These are phyloP conservation scores for Lineus longissimus DNA, from an alignment of 1,140 invertebrate species.

Conservation along the genomic window DNA sequence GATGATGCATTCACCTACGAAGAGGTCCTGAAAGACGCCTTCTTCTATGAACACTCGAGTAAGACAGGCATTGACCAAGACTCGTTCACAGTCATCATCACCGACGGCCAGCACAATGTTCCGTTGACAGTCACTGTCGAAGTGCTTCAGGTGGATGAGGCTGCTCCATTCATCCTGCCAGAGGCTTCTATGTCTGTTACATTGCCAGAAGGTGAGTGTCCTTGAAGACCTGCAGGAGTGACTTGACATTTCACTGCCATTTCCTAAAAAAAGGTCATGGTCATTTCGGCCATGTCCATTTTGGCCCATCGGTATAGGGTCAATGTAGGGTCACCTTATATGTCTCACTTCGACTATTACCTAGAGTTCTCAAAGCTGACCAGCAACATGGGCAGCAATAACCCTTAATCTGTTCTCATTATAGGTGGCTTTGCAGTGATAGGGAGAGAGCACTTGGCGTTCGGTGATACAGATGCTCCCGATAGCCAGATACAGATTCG, in stretches of 20 bases:
- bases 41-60: slow-evolving; percentile 39
- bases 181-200: slow-evolving; percentile 28
- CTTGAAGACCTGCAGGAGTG: too few species aligned
- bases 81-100: slow-evolving; percentile 28
- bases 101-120: slow-evolving; percentile 28
- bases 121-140: slow-evolving; percentile 22
- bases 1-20: slow-evolving; percentile 32
- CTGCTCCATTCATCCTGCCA: slow-evolving; percentile 25
- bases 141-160: slow-evolving; percentile 28
- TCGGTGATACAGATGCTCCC: slow-evolving; percentile 28
- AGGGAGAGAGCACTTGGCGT: slow-evolving; percentile 23
- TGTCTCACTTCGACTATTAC: neutral
- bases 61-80: slow-evolving; percentile 20
- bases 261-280: too few species aligned
- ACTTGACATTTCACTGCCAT: too few species aligned
- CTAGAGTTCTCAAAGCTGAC: neutral
- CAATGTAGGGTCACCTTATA: neutral
- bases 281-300: neutral
- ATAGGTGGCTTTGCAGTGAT: slow-evolving; percentile 23
- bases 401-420: neutral
- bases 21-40: slow-evolving; percentile 28
- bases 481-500: slow-evolving; percentile 26
- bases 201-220: slow-evolving; percentile 34
- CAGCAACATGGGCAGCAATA: neutral
- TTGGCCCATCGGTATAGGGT: neutral